Evolutionary conservation across 2,888 invertebrate genomes (phyloP), one percentile per base, ranked within the genome.

Genomic region (Macropis europaea): DNA sequence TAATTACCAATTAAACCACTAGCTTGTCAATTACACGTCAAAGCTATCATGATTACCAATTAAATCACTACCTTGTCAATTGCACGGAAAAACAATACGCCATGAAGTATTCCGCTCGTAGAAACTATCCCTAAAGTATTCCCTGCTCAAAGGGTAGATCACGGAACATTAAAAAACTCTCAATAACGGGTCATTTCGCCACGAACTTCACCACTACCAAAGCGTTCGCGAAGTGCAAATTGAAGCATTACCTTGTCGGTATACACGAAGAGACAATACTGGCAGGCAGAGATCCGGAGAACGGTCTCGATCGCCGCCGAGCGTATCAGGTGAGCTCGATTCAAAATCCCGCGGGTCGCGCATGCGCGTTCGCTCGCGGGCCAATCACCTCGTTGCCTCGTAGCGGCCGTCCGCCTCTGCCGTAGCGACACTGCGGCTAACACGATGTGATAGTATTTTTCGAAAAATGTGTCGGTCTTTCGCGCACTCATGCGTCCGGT

Each of bases 391-490:
- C 72, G 73, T 66, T 42, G 73, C 61, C 56, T 30, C 68, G 73
- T 40, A 70, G 63, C 67, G 69, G 71, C 70, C 76, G 78, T 79
- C 76, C 75, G 77, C 82, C 82, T 83, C 76, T 78, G 78, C 81
- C 78, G 80, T 84, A 82, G 84, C 82, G 80, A 82, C 82, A 83
- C 81, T 81, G 79, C 85, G 79, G 82, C 66, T 79, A n/a, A 74
- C 81, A 82, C 83, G 81, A 86, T 86, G 84, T 84, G 82, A 81
- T 73, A 84, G 79, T 77, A 72, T 70, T 79, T 67, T 73, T 72
- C 67, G 75, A 73, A 81, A 85, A 79, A 85, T 87, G 85, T 82
- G 77, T 80, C 79, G 77, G 69, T 76, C 75, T 71, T 70, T 70
- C 72, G 84, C 70, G 80, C 73, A 76, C 76, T 67, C 74, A 82